Evolutionary conservation across 2,797 vertebrate species (phyloP).

Genomic region (Petrocephalus sullivani): DNA sequence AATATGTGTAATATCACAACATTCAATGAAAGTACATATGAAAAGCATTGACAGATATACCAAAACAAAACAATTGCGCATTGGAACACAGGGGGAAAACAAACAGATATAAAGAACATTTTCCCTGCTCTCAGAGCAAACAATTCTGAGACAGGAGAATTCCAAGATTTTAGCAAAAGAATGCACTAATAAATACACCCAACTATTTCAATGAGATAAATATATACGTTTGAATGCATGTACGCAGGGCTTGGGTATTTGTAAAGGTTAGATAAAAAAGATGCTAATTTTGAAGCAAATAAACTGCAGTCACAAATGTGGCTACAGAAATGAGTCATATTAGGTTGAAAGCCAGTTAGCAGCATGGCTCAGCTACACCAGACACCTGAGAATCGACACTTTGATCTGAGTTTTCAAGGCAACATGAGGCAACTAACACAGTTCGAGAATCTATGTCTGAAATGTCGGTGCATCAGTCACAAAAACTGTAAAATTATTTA

Average conservation of each 20-base stretch:
- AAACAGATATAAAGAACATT: not conserved
- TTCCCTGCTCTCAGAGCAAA: not conserved
- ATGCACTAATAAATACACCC: not conserved
- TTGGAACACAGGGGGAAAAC: not conserved
- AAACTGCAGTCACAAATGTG: not conserved
- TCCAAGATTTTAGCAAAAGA: not conserved
- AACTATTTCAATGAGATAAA: not conserved
- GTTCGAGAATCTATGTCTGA: not conserved
- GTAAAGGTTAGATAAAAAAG: not conserved
- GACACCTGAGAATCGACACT: not conserved
- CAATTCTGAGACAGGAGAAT: not conserved
- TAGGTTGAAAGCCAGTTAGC: not conserved
- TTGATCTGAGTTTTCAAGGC: not conserved
- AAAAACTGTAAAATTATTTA: not conserved
- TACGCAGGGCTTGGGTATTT: not conserved
- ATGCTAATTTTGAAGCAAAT: not conserved
- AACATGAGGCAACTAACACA: not conserved
- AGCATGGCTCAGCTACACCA: not conserved
- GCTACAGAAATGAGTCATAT: not conserved
- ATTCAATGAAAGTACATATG: not conserved
- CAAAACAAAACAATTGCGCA: not conserved
- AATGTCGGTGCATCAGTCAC: not conserved
- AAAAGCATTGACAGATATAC: not conserved
- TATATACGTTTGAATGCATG: not conserved
- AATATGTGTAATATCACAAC: not conserved